A percentile compares a stretch with the other conserved stretches of the same genome.
These are phyloP conservation scores for Drosophila pruinosa DNA, from an alignment of 1,140 invertebrate genomes.

Conservation along the genomic window DNA sequence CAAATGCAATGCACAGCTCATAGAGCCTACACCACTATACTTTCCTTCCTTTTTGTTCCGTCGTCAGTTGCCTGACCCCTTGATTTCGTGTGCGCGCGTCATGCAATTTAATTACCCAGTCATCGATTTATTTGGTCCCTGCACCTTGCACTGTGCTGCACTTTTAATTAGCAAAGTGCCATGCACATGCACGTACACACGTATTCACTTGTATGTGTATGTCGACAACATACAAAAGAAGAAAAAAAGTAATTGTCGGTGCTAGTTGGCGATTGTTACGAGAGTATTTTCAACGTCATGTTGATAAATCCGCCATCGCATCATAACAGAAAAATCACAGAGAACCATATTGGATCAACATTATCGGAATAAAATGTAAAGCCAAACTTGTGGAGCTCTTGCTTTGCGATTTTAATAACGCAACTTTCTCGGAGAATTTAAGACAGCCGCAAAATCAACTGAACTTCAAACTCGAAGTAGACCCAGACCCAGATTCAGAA, in stretches of 20 bases:
- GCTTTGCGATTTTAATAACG: slow-evolving; percentile 69
- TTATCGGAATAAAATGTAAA: slow-evolving; percentile 21
- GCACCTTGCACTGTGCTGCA: slow-evolving; percentile 64
- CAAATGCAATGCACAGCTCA: slow-evolving; percentile 48
- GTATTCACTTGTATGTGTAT: background rate
- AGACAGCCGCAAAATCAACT: slow-evolving; percentile 75
- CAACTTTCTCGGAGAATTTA: slow-evolving; percentile 61
- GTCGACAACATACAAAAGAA: background rate
- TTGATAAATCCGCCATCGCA: slow-evolving; percentile 30
- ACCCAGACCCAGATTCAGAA: background rate
- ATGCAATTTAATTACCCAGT: slow-evolving; percentile 77
- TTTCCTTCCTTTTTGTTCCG: background rate
- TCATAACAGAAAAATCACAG: slow-evolving; percentile 7
- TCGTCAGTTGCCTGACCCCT: background rate
- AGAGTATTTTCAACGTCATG: slow-evolving; percentile 6
- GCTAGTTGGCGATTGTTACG: slow-evolving; percentile 32
- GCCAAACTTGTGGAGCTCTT: background rate
- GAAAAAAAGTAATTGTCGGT: background rate
- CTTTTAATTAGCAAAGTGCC: slow-evolving; percentile 81
- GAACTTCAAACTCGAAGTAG: slow-evolving; percentile 5
- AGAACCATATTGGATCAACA: background rate
- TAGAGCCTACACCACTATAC: background rate
- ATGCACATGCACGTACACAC: slow-evolving; percentile 70
- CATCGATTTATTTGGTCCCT: slow-evolving; percentile 74
- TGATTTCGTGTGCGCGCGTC: slow-evolving; percentile 49